phyloP scores from a whole-genome alignment of 2,888 invertebrate species.

The Chymomyza procnemis region DNA sequence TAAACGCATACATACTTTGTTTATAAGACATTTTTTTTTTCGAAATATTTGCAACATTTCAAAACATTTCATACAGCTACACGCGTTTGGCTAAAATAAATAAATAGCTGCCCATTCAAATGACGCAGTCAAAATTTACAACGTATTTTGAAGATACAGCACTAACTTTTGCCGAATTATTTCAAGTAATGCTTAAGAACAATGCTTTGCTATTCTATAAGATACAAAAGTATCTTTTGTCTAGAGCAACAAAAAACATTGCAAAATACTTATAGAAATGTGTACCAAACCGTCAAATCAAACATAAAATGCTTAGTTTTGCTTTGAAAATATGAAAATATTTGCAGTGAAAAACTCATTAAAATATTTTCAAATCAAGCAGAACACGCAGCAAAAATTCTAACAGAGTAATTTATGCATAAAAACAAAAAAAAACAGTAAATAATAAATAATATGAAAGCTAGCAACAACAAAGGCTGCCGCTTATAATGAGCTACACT shows the following conservation, averaged over 20 bases:
- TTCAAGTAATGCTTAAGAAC: conserved; percentile 10
- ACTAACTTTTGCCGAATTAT: not conserved
- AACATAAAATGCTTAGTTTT: not conserved
- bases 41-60: conserved; percentile 47
- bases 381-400: not conserved
- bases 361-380: not conserved
- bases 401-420: conserved; percentile 23
- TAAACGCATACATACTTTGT: not conserved
- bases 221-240: conserved; percentile 24
- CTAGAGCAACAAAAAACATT: conserved; percentile 18
- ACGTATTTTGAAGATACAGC: not conserved
- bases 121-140: conserved; percentile 52
- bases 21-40: not conserved
- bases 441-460: conserved; percentile 4
- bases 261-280: conserved; percentile 29
- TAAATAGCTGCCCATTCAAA: conserved; percentile 49
- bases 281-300: not conserved
- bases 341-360: not conserved
- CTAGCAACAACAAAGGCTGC: not conserved
- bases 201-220: conserved; percentile 40
- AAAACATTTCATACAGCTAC: conserved; percentile 57
- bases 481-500: not conserved
- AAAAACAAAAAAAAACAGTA: conserved; percentile 9
- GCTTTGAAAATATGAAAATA: not conserved
- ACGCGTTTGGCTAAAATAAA: conserved; percentile 45